Evolutionary conservation across 2,888 invertebrate genomes (phyloP).

Genomic region (Suillia variegata): DNA sequence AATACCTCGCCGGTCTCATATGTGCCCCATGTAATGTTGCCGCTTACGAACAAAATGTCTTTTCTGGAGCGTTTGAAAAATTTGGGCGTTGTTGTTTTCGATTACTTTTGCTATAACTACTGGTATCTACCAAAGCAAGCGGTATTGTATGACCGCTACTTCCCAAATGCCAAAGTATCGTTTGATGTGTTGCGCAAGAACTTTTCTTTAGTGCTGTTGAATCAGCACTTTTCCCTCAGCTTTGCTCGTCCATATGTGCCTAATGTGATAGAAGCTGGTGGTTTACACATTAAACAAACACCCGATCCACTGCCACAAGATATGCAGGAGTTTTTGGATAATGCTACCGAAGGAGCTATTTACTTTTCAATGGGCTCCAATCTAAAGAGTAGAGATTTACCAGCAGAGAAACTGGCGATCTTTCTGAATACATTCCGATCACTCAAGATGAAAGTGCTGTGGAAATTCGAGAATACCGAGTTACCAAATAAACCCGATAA

Average conservation of each 20-base stretch:
- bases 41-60: constrained; percentile 55
- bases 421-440: constrained; percentile 38
- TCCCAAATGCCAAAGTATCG: constrained; percentile 36
- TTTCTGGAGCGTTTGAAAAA: constrained; percentile 53
- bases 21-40: constrained; percentile 40
- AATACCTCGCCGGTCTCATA: constrained; percentile 52
- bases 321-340: constrained; percentile 57
- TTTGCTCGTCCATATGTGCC: constrained; percentile 54
- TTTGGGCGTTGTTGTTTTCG: constrained; percentile 35
- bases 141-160: constrained; percentile 35
- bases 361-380: constrained; percentile 63
- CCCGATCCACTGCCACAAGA: constrained; percentile 47
- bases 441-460: constrained; percentile 52
- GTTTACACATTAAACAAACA: constrained; percentile 51
- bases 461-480: constrained; percentile 60
- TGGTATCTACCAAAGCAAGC: constrained; percentile 40
- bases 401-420: constrained; percentile 35
- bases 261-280: constrained; percentile 59
- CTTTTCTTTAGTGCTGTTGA: constrained; percentile 50
- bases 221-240: constrained; percentile 54
- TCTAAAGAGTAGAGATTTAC: constrained; percentile 45
- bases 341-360: constrained; percentile 59
- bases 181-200: constrained; percentile 39
- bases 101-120: constrained; percentile 31
- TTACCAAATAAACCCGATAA: constrained; percentile 46